A percentile compares a stretch with the other conserved stretches of the same genome.
phyloP scores from a whole-genome alignment of 2,113 vertebrate species.

The Bagarius yarrelli region DNA sequence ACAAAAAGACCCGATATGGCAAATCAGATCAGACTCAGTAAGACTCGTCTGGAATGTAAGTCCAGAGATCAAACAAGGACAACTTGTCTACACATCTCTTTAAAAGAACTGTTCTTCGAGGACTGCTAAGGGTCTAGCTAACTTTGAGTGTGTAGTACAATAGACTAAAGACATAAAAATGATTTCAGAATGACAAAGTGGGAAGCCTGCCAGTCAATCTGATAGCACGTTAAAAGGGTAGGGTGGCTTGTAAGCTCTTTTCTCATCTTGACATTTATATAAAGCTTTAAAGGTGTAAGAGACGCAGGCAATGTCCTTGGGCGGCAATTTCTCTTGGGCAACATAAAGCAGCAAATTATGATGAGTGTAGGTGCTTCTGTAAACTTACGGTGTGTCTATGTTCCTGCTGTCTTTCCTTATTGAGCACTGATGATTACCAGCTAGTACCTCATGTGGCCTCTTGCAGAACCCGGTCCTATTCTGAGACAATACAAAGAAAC shows the following conservation, averaged over 20 bases:
- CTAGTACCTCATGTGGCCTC: neutral
- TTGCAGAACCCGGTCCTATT: neutral
- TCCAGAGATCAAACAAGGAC: conserved; percentile 30
- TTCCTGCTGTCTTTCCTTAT: neutral
- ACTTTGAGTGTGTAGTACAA: conserved; percentile 3
- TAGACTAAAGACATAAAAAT: conserved; percentile 9
- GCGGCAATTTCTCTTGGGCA: neutral
- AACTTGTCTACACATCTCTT: conserved; percentile 21
- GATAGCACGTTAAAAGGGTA: neutral
- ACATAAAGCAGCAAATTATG: neutral
- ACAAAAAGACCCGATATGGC: conserved; percentile 21
- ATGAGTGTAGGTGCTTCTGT: neutral
- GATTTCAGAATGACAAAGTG: conserved; percentile 14
- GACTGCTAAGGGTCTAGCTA: conserved; percentile 1
- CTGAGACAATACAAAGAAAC: neutral
- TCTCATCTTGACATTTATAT: conserved; percentile 1
- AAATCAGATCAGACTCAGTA: conserved; percentile 28
- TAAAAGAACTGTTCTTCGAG: conserved; percentile 6
- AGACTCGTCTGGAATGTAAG: conserved; percentile 22
- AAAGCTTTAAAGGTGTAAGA: neutral
- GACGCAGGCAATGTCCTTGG: conserved; percentile 8
- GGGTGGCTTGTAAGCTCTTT: neutral
- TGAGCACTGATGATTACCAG: neutral
- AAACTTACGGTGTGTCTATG: neutral
- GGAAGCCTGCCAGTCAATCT: neutral